Evolutionary conservation across 1,140 invertebrate species (phyloP), one percentile per base, ranked within the genome.

Genomic region (Drosophila ogumai): DNA sequence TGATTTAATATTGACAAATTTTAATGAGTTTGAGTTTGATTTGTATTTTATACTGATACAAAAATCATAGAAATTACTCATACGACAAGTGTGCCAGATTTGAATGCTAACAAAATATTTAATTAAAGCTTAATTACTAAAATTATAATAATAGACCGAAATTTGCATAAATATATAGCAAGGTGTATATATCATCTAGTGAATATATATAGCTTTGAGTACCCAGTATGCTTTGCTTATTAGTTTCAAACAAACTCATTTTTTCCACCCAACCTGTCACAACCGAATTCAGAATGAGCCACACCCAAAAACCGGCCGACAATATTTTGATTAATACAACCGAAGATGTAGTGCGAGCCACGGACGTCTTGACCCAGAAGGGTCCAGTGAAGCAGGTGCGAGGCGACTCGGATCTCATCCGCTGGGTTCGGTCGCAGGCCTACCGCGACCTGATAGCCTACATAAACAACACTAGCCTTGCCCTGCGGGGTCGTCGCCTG

Each of bases 381-480:
- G 71, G 71, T 0, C 71, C 73, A 2, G 47, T 47, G 32, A 81
- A 79, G 22, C 50, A 40, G 4, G n/a, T 86, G 4, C 61, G 50
- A 1, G 12, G 22, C 3, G 8, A 47, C 0, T 38, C 38, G 19
- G 82, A 87, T 47, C 17, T 87, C 1, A 13, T 41, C 22, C 38
- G 43, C 3, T 86, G 82, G 82, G 76, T 65, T 0, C 59, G 67
- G 6, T 87, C 82, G 2, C 46, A 40, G 0, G 82, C 82, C n/a
- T 87, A 82, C 44, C 43, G 61, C 9, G 71, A 86, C 19, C 28
- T 75, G n/a, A 65, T 87, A 3, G 31, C 44, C 0, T 86, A 82
- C 17, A 82, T 87, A 13, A 87, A 54, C 46, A 82, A 87, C 8
- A 87, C 82, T 1, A 79, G 82, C 52, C 46, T 61, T 64, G 71